Conservation (phyloP, 2,113 vertebrate species). For the Oryzias melastigma region DNA sequence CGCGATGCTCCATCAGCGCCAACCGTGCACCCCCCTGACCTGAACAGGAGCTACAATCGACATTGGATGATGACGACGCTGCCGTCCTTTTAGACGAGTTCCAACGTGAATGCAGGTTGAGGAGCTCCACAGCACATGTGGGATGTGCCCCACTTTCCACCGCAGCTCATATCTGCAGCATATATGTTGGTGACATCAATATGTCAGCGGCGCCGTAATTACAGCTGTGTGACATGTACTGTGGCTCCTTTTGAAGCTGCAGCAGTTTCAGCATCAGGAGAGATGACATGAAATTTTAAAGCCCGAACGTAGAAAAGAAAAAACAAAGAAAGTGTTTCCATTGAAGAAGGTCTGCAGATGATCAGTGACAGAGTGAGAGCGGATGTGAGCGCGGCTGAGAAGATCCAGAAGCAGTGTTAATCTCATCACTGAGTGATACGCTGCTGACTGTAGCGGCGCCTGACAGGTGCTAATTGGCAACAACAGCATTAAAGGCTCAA, state of each 20-base stretch:
- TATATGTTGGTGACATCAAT: slow-evolving; percentile 47
- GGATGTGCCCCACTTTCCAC: slow-evolving; percentile 50
- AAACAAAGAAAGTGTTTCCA: slow-evolving; percentile 2
- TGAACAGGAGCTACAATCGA: not conserved
- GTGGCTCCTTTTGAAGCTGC: not conserved
- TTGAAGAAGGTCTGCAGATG: slow-evolving; percentile 7
- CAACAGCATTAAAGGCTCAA: slow-evolving; percentile 49
- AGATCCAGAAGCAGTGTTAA: slow-evolving; percentile 71
- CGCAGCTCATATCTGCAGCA: slow-evolving; percentile 25
- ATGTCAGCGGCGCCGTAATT: slow-evolving; percentile 27
- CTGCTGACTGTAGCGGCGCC: slow-evolving; percentile 40
- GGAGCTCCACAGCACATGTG: slow-evolving; percentile 24
- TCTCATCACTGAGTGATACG: slow-evolving; percentile 76
- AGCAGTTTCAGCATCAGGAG: not conserved
- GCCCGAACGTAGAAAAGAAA: not conserved
- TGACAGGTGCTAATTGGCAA: slow-evolving; percentile 88
- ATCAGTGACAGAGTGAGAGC: slow-evolving; percentile 26
- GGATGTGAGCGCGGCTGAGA: slow-evolving; percentile 33
- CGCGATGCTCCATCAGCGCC: too few relatives aligned
- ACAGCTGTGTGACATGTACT: not conserved
- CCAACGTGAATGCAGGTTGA: slow-evolving; percentile 41
- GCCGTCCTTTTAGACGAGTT: slow-evolving; percentile 25
- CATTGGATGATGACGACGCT: not conserved
- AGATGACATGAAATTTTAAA: too few relatives aligned
- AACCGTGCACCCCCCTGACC: too few relatives aligned